Evolutionary conservation across 1,140 invertebrate species (phyloP).

Genomic region (Campodea augens): DNA sequence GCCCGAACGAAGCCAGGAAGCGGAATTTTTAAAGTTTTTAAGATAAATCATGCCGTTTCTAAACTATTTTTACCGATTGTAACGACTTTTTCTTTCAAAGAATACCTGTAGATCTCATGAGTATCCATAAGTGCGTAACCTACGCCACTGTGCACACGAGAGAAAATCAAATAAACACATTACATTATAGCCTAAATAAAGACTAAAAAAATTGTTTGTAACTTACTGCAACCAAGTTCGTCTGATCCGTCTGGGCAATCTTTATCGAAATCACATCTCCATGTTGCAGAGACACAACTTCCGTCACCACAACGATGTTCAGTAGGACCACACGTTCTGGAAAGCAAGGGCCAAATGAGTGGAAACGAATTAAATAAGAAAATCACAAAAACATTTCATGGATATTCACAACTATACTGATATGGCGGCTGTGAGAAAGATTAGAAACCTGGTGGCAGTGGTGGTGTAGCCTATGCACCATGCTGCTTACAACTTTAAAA

Average conservation of each 20-base stretch:
- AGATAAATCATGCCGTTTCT: too few species aligned
- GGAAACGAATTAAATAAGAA: background rate
- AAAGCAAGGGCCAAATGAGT: background rate
- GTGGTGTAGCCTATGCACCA: background rate
- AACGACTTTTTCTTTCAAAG: background rate
- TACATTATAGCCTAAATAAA: background rate
- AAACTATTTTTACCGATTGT: background rate
- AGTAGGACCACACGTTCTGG: slow-evolving; percentile 30
- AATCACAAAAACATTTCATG: background rate
- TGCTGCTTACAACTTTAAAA: background rate
- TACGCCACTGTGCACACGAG: background rate
- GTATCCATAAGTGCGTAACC: too few species aligned
- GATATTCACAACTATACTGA: background rate
- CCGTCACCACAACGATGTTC: slow-evolving; percentile 35
- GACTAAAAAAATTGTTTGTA: background rate
- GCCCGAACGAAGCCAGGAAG: slow-evolving; percentile 4
- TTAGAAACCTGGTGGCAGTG: background rate
- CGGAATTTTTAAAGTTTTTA: too few species aligned
- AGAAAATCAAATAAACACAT: background rate
- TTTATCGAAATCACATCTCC: slow-evolving; percentile 34
- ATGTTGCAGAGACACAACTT: slow-evolving; percentile 39
- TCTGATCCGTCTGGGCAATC: slow-evolving; percentile 41
- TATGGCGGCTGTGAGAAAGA: background rate
- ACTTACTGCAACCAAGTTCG: slow-evolving; percentile 33
- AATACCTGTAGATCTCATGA: too few species aligned